Base-by-base conservation (phyloP, 2,888 invertebrate species). In the Coelinius sp. region DNA sequence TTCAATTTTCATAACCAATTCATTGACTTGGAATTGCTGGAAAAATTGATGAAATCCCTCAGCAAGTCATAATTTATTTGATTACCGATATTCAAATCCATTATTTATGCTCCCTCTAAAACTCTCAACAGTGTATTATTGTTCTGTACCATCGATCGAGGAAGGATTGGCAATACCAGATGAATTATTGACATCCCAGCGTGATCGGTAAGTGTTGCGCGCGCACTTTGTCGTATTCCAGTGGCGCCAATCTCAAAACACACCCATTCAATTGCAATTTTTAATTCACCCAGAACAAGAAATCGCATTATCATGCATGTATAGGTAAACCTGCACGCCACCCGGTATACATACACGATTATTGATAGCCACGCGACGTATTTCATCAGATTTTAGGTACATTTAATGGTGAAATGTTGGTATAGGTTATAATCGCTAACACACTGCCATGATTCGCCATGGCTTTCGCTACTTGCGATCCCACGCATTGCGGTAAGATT, bases 291-390 rank as follows among this genome's bases (percentile, higher is more conserved):
- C 31, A n/a, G 6, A 7, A n/a, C 12, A n/a, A 56, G 17, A 31
- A 59, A 14, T 59, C 31, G 27, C 59, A 8, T 20, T 17, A 35
- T 59, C 31, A 59, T 35, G 20, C 10, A 17, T 17, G 46, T 49
- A 27, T 14, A 14, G 20, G 31, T 64, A 64, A 5, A 56, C 56
- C 56, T 56, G 56, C 31, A 8, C 52, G 31, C 56, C 31, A 56
- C 25, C 25, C 53, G n/a, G 27, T 27, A n/a, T 41, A 66, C 49
- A 14, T n/a, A 38, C 22, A 22, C 17, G 70, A 68, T 68, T 70
- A 68, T 73, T 68, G 70, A 70, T 70, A 64, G 68, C 73, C 67
- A 73, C 68, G 73, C 70, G 73, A 73, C 70, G 70, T 49, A 71
- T 73, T 73, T 73, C 73, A 59, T 70, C 70, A 73, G 70, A 62